Percentiles rank a stretch among this genome's conserved stretches.
Conservation (phyloP, 2,797 vertebrate species). For the Tenualosa thibaudeaui region DNA sequence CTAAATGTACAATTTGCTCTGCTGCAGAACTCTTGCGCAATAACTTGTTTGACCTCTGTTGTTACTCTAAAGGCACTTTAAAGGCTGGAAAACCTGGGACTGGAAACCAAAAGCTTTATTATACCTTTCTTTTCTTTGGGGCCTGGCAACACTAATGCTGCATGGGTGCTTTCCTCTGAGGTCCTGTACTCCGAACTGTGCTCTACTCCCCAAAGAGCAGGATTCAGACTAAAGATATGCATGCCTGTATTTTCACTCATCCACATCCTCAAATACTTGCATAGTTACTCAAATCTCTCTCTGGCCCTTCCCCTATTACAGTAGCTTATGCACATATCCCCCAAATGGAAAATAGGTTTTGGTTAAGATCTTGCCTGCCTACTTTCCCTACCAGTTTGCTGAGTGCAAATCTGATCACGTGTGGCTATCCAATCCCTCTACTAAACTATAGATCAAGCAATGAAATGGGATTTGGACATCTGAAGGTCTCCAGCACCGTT, state of each 20-base stretch:
- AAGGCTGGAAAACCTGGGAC: slow-evolving; percentile 9
- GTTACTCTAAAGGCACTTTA: slow-evolving; percentile 67
- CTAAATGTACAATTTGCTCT: slow-evolving; percentile 50
- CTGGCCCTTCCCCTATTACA: neutral
- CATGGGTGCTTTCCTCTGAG: neutral
- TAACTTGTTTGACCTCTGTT: slow-evolving; percentile 60
- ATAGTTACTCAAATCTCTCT: slow-evolving; percentile 1
- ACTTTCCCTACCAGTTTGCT: neutral
- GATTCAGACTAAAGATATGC: slow-evolving; percentile 7
- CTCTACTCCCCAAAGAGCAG: neutral
- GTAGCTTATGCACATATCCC: slow-evolving; percentile 15
- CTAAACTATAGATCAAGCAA: neutral
- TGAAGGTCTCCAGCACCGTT: slow-evolving; percentile 4
- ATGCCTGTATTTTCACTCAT: neutral
- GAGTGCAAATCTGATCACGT: neutral
- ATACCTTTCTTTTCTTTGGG: neutral
- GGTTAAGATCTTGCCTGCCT: neutral
- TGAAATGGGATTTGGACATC: slow-evolving; percentile 16
- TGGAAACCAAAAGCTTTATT: slow-evolving; percentile 14
- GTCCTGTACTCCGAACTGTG: neutral
- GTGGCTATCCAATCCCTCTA: neutral
- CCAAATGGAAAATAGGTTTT: neutral
- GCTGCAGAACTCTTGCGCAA: slow-evolving; percentile 17
- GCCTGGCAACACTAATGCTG: neutral
- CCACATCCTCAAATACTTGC: neutral